Base-by-base conservation (phyloP, 2,888 invertebrate species). In the Aphrophora alni region DNA sequence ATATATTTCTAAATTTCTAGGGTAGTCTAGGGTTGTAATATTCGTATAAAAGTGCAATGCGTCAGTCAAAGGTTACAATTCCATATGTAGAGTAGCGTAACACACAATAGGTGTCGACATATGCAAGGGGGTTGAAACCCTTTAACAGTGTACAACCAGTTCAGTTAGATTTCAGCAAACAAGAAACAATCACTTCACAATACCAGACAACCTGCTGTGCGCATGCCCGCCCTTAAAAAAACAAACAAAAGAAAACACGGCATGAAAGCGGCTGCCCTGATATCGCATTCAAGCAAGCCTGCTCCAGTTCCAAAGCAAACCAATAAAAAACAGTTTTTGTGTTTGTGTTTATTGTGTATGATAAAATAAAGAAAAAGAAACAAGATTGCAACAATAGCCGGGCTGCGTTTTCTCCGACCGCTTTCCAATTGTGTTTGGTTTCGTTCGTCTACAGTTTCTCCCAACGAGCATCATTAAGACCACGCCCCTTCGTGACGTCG, bases 161-260 rank as follows among this genome's bases (percentile, higher is more conserved):
- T 78, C 78, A 73, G 78, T 78, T 78, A 73, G 72, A 73, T 78
- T 78, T 73, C 59, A 78, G 73, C 72, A 71, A 71, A 77, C 77
- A 77, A 77, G 77, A 69, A 77, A 68, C 77, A 77, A 70, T 73
- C 59, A 21, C 21, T 1, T 59, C 72, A 78, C 78, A 78, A 78
- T 71, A 10, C 33, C 8, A n/a, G 78, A 44, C 78, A 72, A 78
- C 72, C 78, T 78, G 78, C 78, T 73, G 78, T 26, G 78, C 73
- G 38, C 71, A 33, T 51, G 73, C 78, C 77, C 75, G 71, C 77
- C 77, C 77, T 59, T 3, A 12, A 26, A 38, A 44, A 38, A 27
- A 72, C 44, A 44, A 51, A 77, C 77, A 77, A 78, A 28, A 73
- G 59, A 3, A 59, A 59, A 59, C 59, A 21, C 59, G 59, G 21